Evolutionary conservation across 2,797 vertebrate genomes (phyloP).

Genomic region (Hozukius guyotensis): DNA sequence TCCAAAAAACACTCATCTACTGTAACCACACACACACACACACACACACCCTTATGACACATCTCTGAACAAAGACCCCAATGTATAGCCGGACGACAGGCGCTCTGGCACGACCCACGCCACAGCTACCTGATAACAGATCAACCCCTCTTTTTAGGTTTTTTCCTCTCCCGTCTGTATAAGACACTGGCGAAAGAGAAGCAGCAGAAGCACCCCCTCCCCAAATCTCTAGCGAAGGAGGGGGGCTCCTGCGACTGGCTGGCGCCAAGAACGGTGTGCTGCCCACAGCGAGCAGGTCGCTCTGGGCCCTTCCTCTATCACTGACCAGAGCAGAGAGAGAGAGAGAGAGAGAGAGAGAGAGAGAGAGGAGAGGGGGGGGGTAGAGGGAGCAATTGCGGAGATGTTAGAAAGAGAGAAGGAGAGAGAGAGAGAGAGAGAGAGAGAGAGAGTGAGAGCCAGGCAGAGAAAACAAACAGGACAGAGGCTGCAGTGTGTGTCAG

Average conservation of each 20-base stretch:
- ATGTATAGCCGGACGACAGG: conserved; percentile 76
- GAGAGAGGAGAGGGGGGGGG: conserved; percentile 21
- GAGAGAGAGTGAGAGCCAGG: conserved; percentile 86
- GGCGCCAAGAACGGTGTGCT: conserved; percentile 93
- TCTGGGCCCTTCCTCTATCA: conserved; percentile 94
- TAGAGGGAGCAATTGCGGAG: conserved; percentile 52
- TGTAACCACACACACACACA: conserved; percentile 4
- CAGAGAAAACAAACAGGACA: conserved; percentile 98
- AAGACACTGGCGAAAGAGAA: conserved; percentile 81
- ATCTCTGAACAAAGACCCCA: conserved; percentile 90
- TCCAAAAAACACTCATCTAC: conserved; percentile 46
- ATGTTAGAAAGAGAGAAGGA: conserved; percentile 70
- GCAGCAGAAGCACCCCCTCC: conserved; percentile 65
- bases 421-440: conserved; percentile 41
- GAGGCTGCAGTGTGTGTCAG: conserved; percentile 94
- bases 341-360: no score
- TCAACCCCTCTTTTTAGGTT: conserved; percentile 74
- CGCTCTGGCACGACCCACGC: conserved; percentile 81
- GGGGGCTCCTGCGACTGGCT: conserved; percentile 92
- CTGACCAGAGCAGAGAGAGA: conserved; percentile 86
- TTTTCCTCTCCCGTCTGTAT: conserved; percentile 76
- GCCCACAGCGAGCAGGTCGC: conserved; percentile 94
- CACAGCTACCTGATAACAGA: conserved; percentile 88
- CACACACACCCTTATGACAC: conserved; percentile 81
- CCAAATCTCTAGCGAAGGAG: conserved; percentile 73